These are phyloP conservation scores for Scortum barcoo DNA, from an alignment of 2,113 vertebrate genomes.

Conservation along the genomic window DNA sequence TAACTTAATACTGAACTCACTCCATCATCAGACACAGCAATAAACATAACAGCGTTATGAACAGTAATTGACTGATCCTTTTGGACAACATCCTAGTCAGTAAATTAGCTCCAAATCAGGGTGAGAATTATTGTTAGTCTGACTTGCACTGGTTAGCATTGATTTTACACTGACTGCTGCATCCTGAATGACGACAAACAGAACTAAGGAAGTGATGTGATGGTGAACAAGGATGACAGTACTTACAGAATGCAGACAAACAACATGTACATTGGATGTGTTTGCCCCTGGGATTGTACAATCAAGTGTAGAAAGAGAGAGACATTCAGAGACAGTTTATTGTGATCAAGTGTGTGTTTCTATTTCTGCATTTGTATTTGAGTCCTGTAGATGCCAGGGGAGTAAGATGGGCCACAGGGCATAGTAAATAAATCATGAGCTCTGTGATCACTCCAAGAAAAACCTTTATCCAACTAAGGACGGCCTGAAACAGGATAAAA, in stretches of 20 bases:
- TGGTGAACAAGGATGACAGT: not conserved
- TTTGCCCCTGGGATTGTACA: constrained; percentile 9
- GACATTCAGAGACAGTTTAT: not conserved
- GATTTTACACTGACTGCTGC: constrained; percentile 15
- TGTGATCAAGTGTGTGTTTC: constrained; percentile 28
- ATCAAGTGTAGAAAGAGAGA: not conserved
- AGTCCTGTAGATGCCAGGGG: constrained; percentile 34
- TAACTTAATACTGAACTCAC: not conserved
- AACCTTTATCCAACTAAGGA: constrained; percentile 61
- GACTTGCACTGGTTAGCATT: not conserved
- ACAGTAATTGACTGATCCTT: not conserved
- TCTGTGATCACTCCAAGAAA: constrained; percentile 50
- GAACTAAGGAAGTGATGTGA: not conserved
- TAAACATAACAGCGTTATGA: not conserved
- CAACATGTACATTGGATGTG: not conserved
- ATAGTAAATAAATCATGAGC: constrained; percentile 77
- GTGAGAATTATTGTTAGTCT: not conserved
- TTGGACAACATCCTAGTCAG: not conserved
- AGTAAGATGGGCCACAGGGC: constrained; percentile 65
- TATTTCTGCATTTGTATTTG: not conserved
- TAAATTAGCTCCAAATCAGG: constrained; percentile 6
- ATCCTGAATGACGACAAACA: constrained; percentile 13
- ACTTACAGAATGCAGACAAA: not conserved
- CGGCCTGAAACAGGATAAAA: constrained; percentile 18
- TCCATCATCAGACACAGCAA: not conserved